phyloP scores from a whole-genome alignment of 30 jellyfish, hydroid and myxozoan species.

The Clytia hemisphaerica region DNA sequence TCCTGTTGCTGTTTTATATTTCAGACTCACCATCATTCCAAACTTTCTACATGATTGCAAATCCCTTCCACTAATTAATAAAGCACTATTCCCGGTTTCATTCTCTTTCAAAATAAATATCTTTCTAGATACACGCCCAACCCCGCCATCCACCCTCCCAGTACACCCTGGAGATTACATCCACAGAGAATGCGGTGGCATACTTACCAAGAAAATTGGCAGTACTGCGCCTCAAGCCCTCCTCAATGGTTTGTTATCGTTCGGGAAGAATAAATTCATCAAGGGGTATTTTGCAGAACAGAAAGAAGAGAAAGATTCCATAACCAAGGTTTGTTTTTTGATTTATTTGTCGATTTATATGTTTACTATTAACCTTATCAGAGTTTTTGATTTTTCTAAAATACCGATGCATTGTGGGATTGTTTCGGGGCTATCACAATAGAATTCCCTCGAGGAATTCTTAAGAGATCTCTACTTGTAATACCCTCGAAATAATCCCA shows the following conservation, averaged over 20 bases:
- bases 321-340: conserved; percentile 90
- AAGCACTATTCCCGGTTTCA: neutral
- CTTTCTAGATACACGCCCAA: conserved; percentile 43
- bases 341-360: too few species aligned
- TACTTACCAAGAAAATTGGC: conserved; percentile 25
- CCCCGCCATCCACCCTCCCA: conserved; percentile 65
- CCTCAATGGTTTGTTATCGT: conserved; percentile 48
- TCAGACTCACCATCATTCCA: too few species aligned
- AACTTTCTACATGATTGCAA: neutral
- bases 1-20: too few species aligned
- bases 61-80: neutral
- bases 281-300: conserved; percentile 71
- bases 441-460: too few species aligned
- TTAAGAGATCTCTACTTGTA: too few species aligned
- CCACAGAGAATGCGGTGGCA: conserved; percentile 91
- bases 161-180: conserved; percentile 63
- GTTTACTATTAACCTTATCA: neutral
- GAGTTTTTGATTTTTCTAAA: too few species aligned
- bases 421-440: too few species aligned
- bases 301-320: conserved; percentile 69
- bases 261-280: conserved; percentile 50
- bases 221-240: conserved; percentile 54
- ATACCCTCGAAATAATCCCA: too few species aligned
- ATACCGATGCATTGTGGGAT: too few species aligned
- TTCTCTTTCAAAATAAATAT: neutral